Conservation (phyloP, 2,113 vertebrate species). For the Hippocampus barbouri region DNA sequence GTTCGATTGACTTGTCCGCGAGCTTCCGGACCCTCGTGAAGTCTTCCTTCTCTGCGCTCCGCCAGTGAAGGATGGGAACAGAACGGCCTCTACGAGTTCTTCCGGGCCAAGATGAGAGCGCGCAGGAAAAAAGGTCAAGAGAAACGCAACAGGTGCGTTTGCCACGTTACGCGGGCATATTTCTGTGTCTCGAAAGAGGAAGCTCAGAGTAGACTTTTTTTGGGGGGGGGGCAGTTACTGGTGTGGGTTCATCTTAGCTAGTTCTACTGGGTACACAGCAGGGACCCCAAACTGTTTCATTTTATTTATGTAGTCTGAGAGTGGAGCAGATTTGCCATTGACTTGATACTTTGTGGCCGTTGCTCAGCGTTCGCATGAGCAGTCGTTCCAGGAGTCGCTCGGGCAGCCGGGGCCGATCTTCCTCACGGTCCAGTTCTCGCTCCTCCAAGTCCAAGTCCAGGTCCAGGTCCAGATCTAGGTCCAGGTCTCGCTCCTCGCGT, state of each 20-base stretch:
- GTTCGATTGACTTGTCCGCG: neutral
- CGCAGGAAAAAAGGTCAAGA: slow-evolving; percentile 91
- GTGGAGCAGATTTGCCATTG: neutral
- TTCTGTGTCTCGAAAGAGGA: neutral
- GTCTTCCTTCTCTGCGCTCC: slow-evolving; percentile 8
- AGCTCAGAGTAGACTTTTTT: too few species aligned
- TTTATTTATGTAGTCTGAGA: neutral
- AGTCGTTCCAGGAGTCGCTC: slow-evolving; percentile 84
- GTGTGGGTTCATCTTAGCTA: too few species aligned
- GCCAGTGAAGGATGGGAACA: slow-evolving; percentile 97
- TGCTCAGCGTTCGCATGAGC: slow-evolving; percentile 68
- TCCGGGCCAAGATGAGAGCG: slow-evolving; percentile 96
- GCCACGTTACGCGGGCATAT: neutral
- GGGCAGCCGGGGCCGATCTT: slow-evolving; percentile 88
- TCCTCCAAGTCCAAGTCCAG: slow-evolving; percentile 81
- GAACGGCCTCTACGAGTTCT: slow-evolving; percentile 96
- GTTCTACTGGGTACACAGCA: too few species aligned
- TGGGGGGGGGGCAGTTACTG: too few species aligned
- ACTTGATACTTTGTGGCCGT: neutral
- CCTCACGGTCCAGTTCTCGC: slow-evolving; percentile 85
- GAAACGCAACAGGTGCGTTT: slow-evolving; percentile 85
- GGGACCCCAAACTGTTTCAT: too few species aligned
- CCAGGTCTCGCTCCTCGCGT: slow-evolving; percentile 80
- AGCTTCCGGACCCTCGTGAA: neutral
- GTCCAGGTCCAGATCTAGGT: slow-evolving; percentile 83